Percentiles rank a stretch among this genome's conserved stretches.
These are phyloP conservation scores for Dendropsophus ebraccatus DNA, from an alignment of 2,113 vertebrate genomes.

Conservation along the genomic window DNA sequence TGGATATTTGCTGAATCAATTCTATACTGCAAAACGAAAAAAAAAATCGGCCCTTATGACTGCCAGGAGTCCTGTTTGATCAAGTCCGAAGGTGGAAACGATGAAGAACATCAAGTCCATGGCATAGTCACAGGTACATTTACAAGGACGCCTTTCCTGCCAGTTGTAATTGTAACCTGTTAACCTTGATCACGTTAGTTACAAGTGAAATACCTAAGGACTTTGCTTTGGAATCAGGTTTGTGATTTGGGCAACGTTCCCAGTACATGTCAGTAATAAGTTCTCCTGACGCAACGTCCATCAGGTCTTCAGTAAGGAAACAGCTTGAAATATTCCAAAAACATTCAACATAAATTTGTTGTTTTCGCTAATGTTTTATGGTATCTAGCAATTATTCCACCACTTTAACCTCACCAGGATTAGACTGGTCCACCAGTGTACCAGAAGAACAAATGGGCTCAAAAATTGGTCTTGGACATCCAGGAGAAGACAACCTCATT, in stretches of 20 bases:
- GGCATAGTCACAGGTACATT: constrained; percentile 17
- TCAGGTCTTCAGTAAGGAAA: background rate
- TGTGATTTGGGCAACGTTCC: constrained; percentile 22
- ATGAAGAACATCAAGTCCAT: background rate
- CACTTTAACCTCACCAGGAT: background rate
- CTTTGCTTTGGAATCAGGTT: background rate
- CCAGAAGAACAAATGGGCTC: no score
- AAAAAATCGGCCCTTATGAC: background rate
- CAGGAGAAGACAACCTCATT: background rate
- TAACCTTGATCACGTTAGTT: constrained; percentile 18
- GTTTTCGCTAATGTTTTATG: no score
- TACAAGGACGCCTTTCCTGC: background rate
- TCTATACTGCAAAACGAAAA: background rate
- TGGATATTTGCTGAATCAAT: background rate
- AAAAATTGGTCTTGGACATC: no score
- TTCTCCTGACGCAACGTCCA: background rate
- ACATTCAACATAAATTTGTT: no score
- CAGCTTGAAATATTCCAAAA: background rate
- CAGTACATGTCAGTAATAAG: constrained; percentile 26
- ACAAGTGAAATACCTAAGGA: constrained; percentile 22
- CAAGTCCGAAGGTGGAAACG: background rate
- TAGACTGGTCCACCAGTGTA: background rate
- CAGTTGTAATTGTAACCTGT: constrained; percentile 5
- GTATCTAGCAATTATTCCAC: background rate
- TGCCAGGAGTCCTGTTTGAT: background rate